Evolutionary conservation across 2,113 vertebrate species (phyloP).

Genomic region (Eurystomus gularis): DNA sequence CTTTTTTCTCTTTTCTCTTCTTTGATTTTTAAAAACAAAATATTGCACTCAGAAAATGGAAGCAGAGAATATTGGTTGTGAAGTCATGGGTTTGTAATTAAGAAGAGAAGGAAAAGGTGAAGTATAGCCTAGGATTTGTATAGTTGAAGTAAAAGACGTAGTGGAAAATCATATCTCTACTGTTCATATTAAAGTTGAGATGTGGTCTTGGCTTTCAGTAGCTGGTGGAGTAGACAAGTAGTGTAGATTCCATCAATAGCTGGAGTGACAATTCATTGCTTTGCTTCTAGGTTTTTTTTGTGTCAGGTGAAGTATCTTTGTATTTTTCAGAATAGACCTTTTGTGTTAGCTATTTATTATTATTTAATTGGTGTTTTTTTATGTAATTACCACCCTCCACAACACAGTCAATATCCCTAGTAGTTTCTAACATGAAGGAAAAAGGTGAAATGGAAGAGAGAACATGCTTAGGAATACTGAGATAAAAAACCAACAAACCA

Average conservation of each 20-base stretch:
- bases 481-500: too few relatives aligned
- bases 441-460: neutral
- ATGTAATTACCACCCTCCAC: neutral
- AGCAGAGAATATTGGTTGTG: neutral
- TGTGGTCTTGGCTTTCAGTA: neutral
- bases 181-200: neutral
- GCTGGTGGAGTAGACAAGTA: neutral
- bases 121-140: neutral
- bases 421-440: neutral
- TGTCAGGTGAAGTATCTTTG: neutral
- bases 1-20: neutral
- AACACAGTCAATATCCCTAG: neutral
- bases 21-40: neutral
- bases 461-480: neutral
- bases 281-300: neutral
- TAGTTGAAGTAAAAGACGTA: neutral
- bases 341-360: neutral
- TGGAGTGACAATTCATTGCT: neutral
- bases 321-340: neutral
- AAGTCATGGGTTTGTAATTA: neutral
- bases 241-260: neutral
- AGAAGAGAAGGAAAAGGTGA: neutral
- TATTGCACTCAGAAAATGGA: neutral
- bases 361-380: neutral
- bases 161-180: neutral